phyloP scores from a whole-genome alignment of 2,888 invertebrate genomes.

The Phymatocera aterrima region DNA sequence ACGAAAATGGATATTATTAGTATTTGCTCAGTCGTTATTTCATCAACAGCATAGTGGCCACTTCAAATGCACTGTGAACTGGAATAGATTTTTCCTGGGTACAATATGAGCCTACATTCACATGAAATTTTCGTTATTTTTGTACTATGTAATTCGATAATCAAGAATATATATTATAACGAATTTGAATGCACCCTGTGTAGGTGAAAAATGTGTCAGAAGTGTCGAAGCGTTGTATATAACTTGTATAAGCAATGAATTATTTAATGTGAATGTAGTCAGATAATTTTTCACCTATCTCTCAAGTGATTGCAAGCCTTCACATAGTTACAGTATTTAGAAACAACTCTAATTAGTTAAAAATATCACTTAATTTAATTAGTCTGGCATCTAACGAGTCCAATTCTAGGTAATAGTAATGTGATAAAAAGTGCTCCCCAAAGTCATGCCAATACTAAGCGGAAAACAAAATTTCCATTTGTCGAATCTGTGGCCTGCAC shows the following conservation, averaged over 20 bases:
- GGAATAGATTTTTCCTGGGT: slow-evolving; percentile 44
- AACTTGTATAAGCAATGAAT: slow-evolving; percentile 2
- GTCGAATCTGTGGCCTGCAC: slow-evolving; percentile 65
- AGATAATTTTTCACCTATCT: slow-evolving; percentile 3
- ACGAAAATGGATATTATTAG: neutral
- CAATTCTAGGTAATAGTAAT: slow-evolving; percentile 38
- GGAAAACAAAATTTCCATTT: slow-evolving; percentile 44
- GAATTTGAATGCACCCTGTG: neutral
- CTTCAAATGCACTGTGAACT: slow-evolving; percentile 38
- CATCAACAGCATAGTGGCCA: slow-evolving; percentile 3
- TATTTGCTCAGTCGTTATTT: slow-evolving; percentile 26
- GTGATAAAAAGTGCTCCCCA: slow-evolving; percentile 43
- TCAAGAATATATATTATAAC: neutral
- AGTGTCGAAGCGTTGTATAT: neutral
- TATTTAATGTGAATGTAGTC: slow-evolving; percentile 18
- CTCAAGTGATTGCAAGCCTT: slow-evolving; percentile 28
- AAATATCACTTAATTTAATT: slow-evolving; percentile 43
- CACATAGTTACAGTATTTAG: slow-evolving; percentile 12
- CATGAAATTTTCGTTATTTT: neutral
- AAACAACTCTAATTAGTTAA: slow-evolving; percentile 44
- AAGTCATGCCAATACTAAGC: slow-evolving; percentile 45
- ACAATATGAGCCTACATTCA: slow-evolving; percentile 27
- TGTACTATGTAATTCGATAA: neutral
- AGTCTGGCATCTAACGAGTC: slow-evolving; percentile 42
- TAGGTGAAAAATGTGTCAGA: neutral